These are phyloP conservation scores for Erethizon dorsatum DNA, from an alignment of 2,797 vertebrate genomes.

Conservation along the genomic window DNA sequence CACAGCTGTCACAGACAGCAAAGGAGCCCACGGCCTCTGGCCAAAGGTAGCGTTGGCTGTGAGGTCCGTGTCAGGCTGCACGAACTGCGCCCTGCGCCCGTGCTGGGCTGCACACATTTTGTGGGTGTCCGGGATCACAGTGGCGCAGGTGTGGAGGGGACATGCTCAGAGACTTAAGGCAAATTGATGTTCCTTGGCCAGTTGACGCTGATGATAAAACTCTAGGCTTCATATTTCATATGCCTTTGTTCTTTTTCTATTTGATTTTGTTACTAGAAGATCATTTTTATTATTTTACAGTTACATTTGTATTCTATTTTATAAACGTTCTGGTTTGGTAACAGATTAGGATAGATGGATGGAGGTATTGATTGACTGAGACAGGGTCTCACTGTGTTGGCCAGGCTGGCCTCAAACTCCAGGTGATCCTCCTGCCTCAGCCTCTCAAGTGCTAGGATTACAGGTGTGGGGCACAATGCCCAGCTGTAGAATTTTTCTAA, in stretches of 20 bases:
- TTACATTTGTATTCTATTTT: background rate
- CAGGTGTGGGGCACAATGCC: background rate
- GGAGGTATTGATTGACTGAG: background rate
- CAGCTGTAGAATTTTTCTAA: background rate
- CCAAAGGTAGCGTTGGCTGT: too few relatives aligned
- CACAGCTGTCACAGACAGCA: too few relatives aligned
- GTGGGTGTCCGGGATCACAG: accelerated
- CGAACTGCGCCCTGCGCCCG: background rate
- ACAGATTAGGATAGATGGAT: background rate
- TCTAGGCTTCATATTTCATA: background rate
- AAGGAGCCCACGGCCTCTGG: too few relatives aligned
- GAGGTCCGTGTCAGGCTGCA: background rate
- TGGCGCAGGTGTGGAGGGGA: accelerated
- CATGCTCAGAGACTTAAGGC: background rate
- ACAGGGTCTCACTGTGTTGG: background rate
- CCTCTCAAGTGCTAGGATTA: background rate
- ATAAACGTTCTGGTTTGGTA: background rate
- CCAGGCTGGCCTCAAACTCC: background rate
- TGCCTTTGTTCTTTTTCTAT: background rate
- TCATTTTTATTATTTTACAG: conserved; percentile 4
- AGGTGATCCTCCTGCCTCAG: background rate
- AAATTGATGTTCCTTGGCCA: background rate
- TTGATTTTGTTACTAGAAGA: conserved; percentile 42
- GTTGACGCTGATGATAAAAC: background rate
- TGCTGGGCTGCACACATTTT: accelerated